Evolutionary conservation across 2,113 vertebrate species (phyloP).

Genomic region (Hemiprocne comata): DNA sequence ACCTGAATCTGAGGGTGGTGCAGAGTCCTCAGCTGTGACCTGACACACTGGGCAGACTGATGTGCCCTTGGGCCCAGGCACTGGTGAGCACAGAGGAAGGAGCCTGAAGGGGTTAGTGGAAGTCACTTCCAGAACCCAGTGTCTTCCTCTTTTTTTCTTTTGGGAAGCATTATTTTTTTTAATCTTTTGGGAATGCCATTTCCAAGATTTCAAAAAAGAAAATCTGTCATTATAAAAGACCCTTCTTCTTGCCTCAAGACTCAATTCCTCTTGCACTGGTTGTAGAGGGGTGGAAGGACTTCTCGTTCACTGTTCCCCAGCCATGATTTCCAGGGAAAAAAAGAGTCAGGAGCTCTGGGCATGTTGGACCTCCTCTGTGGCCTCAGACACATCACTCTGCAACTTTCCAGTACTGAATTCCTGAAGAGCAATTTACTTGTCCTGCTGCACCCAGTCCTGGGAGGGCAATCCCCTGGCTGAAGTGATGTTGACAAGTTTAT

Average conservation of each 20-base stretch:
- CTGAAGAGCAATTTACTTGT: background rate
- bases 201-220: background rate
- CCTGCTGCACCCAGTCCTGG: background rate
- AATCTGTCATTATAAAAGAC: background rate
- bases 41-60: background rate
- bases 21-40: background rate
- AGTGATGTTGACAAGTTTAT: background rate
- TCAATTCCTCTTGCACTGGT: background rate
- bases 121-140: background rate
- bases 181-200: background rate
- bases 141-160: background rate
- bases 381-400: background rate
- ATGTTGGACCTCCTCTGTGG: background rate
- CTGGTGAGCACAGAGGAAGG: background rate
- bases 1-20: background rate
- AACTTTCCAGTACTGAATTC: background rate
- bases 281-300: background rate
- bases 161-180: background rate
- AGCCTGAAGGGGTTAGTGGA: background rate
- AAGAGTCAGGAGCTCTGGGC: background rate
- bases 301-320: accelerated
- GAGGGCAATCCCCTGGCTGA: background rate
- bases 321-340: background rate
- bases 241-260: background rate
- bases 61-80: background rate